Evolutionary conservation across 2,797 vertebrate genomes (phyloP).

Genomic region (Nothura maculosa): DNA sequence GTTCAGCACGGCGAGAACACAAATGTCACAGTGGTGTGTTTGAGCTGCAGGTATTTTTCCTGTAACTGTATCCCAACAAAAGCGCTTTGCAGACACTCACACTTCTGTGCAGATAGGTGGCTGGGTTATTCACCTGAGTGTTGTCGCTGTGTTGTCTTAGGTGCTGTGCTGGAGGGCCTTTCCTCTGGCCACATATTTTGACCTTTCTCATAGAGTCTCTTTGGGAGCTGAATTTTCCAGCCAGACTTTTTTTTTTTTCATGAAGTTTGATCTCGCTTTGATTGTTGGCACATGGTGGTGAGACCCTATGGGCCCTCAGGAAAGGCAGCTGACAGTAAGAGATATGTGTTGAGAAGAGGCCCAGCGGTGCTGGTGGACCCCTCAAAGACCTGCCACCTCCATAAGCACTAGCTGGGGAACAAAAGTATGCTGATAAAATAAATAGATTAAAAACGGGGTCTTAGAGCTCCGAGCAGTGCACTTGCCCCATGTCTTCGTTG

Average conservation of each 20-base stretch:
- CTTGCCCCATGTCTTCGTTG: not conserved
- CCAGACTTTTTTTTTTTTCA: not conserved
- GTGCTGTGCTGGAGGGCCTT: not conserved
- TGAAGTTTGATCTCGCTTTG: not conserved
- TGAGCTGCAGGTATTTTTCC: not conserved
- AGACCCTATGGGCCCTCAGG: not conserved
- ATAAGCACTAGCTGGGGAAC: not conserved
- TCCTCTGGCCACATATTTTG: not conserved
- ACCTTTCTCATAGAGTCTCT: not conserved
- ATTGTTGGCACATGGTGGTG: accelerated
- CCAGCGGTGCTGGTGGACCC: not conserved
- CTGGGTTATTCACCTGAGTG: not conserved
- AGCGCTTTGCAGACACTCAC: accelerated
- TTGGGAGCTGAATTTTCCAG: not conserved
- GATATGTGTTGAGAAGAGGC: not conserved
- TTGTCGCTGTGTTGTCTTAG: not conserved
- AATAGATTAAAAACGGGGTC: not conserved
- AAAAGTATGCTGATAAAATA: constrained; percentile 6
- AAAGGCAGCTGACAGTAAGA: not conserved
- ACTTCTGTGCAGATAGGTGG: not conserved
- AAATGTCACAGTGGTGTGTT: not conserved
- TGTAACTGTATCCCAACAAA: not conserved
- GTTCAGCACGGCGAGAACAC: constrained; percentile 10
- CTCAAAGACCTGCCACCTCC: not conserved
- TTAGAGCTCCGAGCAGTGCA: not conserved